Evolutionary conservation across 2,888 invertebrate species (phyloP).

Genomic region (Nineta flava): DNA sequence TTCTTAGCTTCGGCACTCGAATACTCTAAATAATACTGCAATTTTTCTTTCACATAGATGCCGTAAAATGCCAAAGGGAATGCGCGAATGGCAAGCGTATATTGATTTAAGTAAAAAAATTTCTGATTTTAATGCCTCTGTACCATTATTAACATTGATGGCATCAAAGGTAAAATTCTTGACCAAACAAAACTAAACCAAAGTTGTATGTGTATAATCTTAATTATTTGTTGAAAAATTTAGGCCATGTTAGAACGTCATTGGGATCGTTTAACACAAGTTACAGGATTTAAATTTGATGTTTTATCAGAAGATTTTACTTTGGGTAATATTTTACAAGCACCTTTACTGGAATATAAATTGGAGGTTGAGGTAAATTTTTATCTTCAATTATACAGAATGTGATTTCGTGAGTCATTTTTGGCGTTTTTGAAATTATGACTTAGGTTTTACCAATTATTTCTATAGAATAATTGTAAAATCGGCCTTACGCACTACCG

Average conservation of each 20-base stretch:
- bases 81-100: conserved; percentile 81
- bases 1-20: too few species aligned
- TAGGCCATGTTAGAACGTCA: conserved; percentile 40
- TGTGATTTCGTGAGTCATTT: background rate
- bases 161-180: conserved; percentile 45
- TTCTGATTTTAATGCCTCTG: conserved; percentile 79
- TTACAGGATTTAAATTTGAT: conserved; percentile 52
- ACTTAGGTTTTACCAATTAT: too few species aligned
- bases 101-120: conserved; percentile 75
- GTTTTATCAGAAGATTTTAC: conserved; percentile 67
- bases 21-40: too few species aligned
- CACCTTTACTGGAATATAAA: conserved; percentile 63
- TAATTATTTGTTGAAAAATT: conserved; percentile 2
- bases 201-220: background rate
- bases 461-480: too few species aligned
- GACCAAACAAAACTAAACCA: background rate
- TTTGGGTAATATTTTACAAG: conserved; percentile 67
- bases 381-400: background rate
- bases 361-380: conserved; percentile 65
- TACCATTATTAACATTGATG: conserved; percentile 75
- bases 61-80: conserved; percentile 63
- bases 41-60: conserved; percentile 35
- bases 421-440: too few species aligned
- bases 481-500: too few species aligned
- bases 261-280: conserved; percentile 34